Evolutionary conservation across 2,888 invertebrate species (phyloP).

Genomic region (Petrolisthes cinctipes): DNA sequence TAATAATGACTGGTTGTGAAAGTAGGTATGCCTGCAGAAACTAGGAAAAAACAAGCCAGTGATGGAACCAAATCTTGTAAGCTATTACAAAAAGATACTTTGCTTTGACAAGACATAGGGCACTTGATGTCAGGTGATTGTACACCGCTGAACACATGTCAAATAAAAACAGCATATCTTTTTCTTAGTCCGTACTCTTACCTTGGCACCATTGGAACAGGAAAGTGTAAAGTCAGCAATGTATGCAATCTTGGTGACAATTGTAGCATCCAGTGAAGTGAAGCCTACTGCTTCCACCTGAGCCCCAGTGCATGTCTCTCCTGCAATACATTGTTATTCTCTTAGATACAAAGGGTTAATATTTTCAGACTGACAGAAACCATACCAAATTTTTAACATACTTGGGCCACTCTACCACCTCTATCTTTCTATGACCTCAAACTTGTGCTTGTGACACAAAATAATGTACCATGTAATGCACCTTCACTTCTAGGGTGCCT

Average conservation of each 20-base stretch:
- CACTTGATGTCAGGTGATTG: neutral
- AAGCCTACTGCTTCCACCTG: slow-evolving; percentile 79
- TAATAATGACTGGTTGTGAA: too few relatives aligned
- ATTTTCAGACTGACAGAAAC: neutral
- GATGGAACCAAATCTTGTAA: too few relatives aligned
- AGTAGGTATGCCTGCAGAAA: too few relatives aligned
- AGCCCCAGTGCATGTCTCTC: slow-evolving; percentile 70
- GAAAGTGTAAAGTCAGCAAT: slow-evolving; percentile 89
- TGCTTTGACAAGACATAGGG: slow-evolving; percentile 70
- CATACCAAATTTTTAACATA: neutral
- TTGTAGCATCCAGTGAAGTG: slow-evolving; percentile 92
- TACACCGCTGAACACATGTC: neutral
- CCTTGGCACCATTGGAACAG: slow-evolving; percentile 75
- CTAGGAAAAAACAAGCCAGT: too few relatives aligned
- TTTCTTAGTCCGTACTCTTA: slow-evolving; percentile 65
- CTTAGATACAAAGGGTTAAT: neutral
- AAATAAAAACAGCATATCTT: neutral
- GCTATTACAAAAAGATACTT: too few relatives aligned
- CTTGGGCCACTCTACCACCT: too few relatives aligned
- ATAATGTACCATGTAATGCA: too few relatives aligned
- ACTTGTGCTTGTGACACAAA: too few relatives aligned
- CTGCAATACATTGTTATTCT: slow-evolving; percentile 27
- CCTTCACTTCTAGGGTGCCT: too few relatives aligned
- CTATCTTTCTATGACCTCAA: too few relatives aligned
- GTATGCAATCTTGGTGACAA: slow-evolving; percentile 90